These are phyloP conservation scores for Oligia strigilis DNA, from an alignment of 2,888 invertebrate genomes.

Conservation along the genomic window DNA sequence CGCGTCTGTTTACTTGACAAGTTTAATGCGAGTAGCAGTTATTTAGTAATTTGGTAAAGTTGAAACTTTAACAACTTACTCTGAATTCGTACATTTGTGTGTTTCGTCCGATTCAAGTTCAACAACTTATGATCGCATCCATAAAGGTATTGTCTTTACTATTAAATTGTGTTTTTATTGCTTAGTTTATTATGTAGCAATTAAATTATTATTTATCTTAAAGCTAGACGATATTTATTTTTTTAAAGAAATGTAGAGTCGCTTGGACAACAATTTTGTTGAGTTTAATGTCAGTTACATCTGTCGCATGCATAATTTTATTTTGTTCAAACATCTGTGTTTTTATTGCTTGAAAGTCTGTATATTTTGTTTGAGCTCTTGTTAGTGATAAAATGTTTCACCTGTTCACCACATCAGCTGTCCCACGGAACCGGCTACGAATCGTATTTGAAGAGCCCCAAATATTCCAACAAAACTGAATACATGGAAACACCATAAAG, in stretches of 20 bases:
- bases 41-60: constrained; percentile 73
- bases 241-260: constrained; percentile 2
- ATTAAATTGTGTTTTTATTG: constrained; percentile 24
- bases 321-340: constrained; percentile 44
- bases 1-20: constrained; percentile 75
- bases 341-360: constrained; percentile 54
- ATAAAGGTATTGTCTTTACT: constrained; percentile 70
- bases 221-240: constrained; percentile 9
- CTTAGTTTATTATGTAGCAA: constrained; percentile 16
- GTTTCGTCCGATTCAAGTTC: constrained; percentile 61
- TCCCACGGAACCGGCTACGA: constrained; percentile 63
- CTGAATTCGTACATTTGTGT: constrained; percentile 59
- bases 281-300: constrained; percentile 24
- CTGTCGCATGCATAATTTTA: constrained; percentile 50
- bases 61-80: constrained; percentile 74
- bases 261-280: constrained; percentile 26
- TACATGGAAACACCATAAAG: constrained; percentile 41
- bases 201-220: constrained; percentile 5
- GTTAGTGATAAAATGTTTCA: constrained; percentile 69
- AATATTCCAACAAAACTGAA: constrained; percentile 68
- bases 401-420: constrained; percentile 72
- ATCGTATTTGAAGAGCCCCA: constrained; percentile 59
- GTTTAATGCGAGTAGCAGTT: constrained; percentile 69
- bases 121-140: constrained; percentile 70
- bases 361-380: constrained; percentile 58